Evolutionary conservation across 2,888 invertebrate genomes (phyloP).

Genomic region (Pilophorus perplexus): DNA sequence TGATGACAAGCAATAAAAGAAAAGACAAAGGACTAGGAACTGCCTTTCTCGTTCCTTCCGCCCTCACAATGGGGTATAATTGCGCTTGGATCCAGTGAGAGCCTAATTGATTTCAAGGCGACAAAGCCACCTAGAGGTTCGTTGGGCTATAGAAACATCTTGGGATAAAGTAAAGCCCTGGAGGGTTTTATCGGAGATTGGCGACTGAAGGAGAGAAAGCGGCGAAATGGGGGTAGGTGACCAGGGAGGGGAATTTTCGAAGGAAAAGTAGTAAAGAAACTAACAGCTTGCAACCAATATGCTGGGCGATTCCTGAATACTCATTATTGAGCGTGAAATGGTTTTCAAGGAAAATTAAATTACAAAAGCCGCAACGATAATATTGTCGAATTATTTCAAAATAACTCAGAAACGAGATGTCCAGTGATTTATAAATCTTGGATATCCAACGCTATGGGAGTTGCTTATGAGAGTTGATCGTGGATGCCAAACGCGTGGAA

Average conservation of each 20-base stretch:
- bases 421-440: too few relatives aligned
- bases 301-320: too few relatives aligned
- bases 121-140: conserved; percentile 31
- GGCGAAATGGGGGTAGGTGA: not conserved
- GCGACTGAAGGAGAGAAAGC: not conserved
- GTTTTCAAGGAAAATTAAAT: too few relatives aligned
- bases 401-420: too few relatives aligned
- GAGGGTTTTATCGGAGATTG: conserved; percentile 2
- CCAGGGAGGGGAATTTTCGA: not conserved
- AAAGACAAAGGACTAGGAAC: conserved; percentile 10
- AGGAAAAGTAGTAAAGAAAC: not conserved
- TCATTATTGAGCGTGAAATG: too few relatives aligned
- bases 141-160: conserved; percentile 31
- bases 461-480: too few relatives aligned
- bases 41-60: conserved; percentile 11
- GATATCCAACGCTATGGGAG: too few relatives aligned
- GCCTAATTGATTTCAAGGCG: conserved; percentile 36
- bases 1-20: conserved; percentile 41
- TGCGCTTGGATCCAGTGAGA: conserved; percentile 22
- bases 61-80: conserved; percentile 32
- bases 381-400: too few relatives aligned
- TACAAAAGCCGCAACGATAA: too few relatives aligned
- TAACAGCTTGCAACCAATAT: too few relatives aligned
- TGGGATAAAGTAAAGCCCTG: conserved; percentile 11
- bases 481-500: too few relatives aligned